A percentile compares a stretch with the other conserved stretches of the same genome.
These are phyloP conservation scores for Zosterops japonicus DNA, from an alignment of 2,113 vertebrate species.

Conservation along the genomic window DNA sequence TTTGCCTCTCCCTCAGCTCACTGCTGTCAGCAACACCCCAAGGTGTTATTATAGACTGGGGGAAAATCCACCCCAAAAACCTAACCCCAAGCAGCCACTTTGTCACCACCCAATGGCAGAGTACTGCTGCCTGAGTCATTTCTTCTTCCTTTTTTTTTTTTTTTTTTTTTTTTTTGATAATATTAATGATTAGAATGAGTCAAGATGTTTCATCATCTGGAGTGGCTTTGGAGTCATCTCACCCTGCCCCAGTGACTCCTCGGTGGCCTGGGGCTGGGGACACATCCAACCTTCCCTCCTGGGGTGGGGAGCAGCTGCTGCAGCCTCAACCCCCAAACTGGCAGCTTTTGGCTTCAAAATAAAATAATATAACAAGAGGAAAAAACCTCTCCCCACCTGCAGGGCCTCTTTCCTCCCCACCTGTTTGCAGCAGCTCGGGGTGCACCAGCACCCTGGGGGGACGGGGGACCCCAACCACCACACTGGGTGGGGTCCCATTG, in stretches of 20 bases:
- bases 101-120: background rate
- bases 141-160: background rate
- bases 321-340: background rate
- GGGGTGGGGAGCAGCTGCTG: background rate
- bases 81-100: background rate
- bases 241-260: slow-evolving; percentile 38
- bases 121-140: background rate
- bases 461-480: accelerated
- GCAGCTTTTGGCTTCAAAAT: background rate
- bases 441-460: background rate
- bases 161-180: background rate
- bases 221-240: background rate
- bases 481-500: background rate
- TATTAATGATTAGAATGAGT: slow-evolving; percentile 28
- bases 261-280: background rate
- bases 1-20: background rate
- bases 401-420: background rate
- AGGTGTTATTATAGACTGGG: background rate
- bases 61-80: slow-evolving; percentile 18
- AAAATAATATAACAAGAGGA: background rate
- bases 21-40: background rate
- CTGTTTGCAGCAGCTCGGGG: background rate
- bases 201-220: slow-evolving; percentile 26
- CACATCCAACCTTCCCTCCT: background rate
- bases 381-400: background rate